phyloP scores from a whole-genome alignment of 2,797 vertebrate species.

The Vespertilio murinus region DNA sequence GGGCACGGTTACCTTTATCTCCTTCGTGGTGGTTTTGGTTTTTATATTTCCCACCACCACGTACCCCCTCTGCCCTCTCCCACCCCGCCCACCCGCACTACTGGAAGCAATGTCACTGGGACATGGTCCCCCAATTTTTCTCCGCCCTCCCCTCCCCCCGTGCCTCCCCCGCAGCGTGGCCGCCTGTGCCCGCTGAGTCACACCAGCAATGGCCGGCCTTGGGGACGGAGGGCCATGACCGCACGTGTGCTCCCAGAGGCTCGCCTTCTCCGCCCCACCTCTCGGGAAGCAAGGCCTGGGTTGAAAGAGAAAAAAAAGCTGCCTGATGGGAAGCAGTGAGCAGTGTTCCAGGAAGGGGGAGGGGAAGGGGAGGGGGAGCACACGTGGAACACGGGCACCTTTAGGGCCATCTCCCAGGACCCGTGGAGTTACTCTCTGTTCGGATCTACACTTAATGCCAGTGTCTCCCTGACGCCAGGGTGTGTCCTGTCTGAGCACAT shows the following conservation, averaged over 20 bases:
- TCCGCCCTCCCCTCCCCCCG: background rate
- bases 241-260: background rate
- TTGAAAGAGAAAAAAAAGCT: too few relatives aligned
- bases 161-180: background rate
- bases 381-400: too few relatives aligned
- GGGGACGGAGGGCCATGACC: background rate
- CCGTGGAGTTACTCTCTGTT: background rate
- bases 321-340: too few relatives aligned
- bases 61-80: too few relatives aligned
- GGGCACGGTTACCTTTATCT: background rate
- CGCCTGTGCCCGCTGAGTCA: background rate
- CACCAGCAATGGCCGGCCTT: background rate
- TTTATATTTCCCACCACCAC: too few relatives aligned
- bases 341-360: too few relatives aligned
- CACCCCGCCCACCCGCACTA: background rate
- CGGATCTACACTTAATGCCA: conserved; percentile 38
- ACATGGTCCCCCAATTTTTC: background rate
- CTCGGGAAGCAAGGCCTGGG: background rate
- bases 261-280: background rate
- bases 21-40: too few relatives aligned
- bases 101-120: conserved; percentile 33
- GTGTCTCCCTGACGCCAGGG: background rate
- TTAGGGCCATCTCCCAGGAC: background rate
- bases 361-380: too few relatives aligned
- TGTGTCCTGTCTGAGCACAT: conserved; percentile 37